Base-by-base conservation (phyloP, 2,888 invertebrate genomes). In the Colostygia pectinataria region DNA sequence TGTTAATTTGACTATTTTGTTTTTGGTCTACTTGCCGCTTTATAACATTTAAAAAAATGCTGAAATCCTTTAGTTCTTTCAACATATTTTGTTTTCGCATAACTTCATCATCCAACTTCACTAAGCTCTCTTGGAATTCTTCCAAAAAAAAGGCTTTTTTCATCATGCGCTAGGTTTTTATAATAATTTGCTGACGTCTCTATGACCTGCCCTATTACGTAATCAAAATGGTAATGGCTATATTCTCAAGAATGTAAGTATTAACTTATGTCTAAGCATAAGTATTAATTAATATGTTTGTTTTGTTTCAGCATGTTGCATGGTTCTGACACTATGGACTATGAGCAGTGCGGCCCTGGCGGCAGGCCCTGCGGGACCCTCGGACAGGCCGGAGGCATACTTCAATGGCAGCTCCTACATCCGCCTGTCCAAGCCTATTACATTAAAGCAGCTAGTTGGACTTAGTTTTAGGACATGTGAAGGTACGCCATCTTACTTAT, bases 401-500 rank as follows among this genome's bases (percentile, higher is more conserved):
- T 96, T 96, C 85, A 95, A 96, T 85, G 95, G 95, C 63, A 94
- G 94, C 66, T 93, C 95, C 12, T 95, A 94, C 78, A 91, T 96
- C 60, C 92, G 94, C 71, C 91, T 96, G 60, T 84, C 92, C 58
- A 92, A 93, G 53, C 94, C 95, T 46, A 92, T 96, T 74, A 94
- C 95, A 49, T 92, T 96, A 66, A 94, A 94, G 80, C 93, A 94
- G 73, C 95, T 95, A 69, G 95, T 95, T 55, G 96, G 96, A 15
- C 91, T 96, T 64, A 96, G 95, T 83, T 96, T 95, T 82, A 91
- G 95, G 65, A 95, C 95, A 4, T 97, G 96, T 81, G 92, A 93
- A 61, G 95, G 95, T 95, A 73, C 81, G 86, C 7, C 20, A 20
- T 20, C 4, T 20, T 20, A 6, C 20, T 20, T 20, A 20, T 20